Conservation (phyloP, 2,888 invertebrate genomes). For the Drosophila prostipennis region DNA sequence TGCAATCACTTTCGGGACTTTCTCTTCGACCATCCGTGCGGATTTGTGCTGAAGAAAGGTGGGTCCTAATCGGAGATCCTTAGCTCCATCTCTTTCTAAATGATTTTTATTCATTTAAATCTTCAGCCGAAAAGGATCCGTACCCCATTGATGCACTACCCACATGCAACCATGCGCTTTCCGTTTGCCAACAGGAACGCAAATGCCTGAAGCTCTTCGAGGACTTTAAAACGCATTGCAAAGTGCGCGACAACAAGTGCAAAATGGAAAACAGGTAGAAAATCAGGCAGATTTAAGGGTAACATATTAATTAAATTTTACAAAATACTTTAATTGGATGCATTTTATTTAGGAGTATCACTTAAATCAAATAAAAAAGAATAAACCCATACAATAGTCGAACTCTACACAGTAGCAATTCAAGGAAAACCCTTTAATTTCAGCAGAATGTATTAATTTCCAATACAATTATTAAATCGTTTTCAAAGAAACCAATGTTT, state of each 20-base stretch:
- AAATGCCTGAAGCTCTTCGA: conserved; percentile 93
- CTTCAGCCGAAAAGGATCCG: conserved; percentile 90
- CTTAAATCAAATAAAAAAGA: too few relatives aligned
- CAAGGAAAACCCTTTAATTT: neutral
- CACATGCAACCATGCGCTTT: conserved; percentile 94
- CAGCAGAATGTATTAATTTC: neutral
- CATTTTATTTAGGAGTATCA: too few relatives aligned
- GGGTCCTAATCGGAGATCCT: neutral
- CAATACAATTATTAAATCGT: neutral
- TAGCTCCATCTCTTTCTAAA: neutral
- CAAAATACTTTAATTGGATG: too few relatives aligned
- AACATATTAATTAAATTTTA: too few relatives aligned
- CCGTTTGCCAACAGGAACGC: conserved; percentile 92
- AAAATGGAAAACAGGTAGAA: conserved; percentile 96
- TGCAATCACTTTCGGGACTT: conserved; percentile 97
- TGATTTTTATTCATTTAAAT: neutral
- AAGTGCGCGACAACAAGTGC: conserved; percentile 93
- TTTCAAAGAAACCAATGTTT: neutral
- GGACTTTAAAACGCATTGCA: conserved; percentile 94
- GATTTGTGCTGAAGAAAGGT: conserved; percentile 94
- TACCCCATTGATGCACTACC: conserved; percentile 95
- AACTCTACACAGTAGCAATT: neutral
- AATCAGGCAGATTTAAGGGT: too few relatives aligned
- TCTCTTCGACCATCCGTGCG: conserved; percentile 96
- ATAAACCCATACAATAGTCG: too few relatives aligned